Evolutionary conservation across 1,140 invertebrate genomes (phyloP), one percentile per base, ranked within the genome.

Genomic region (Trachymyrmex septentrionalis): DNA sequence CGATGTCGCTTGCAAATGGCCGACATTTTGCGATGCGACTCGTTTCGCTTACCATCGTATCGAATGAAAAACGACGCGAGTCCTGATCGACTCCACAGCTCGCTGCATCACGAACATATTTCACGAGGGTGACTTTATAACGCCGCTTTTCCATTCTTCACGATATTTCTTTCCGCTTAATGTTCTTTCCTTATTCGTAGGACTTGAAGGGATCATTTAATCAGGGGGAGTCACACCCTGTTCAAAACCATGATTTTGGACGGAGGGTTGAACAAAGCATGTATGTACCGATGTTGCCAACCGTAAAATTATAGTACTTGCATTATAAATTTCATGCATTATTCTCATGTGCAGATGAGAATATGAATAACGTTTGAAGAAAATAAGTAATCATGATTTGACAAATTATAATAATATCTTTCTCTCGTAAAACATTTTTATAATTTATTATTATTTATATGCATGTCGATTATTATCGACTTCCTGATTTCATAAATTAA

Each of bases 231-330:
- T 85, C 77, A 24, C 50, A 63, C 48, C 24, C 67, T 67, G 75
- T n/a, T 21, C 64, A 55, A 50, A 86, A 27, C 44, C 44, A 78
- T 66, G 75, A 21, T 73, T 38, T 66, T 77, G 67, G 24, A 34
- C 69, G 76, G 86, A 64, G 85, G 90, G 87, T 77, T 64, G 87
- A 87, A 84, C 66, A 69, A 84, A 73, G 87, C 72, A 61, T 67
- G 64, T 53, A 50, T 55, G 67, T 87, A 91, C 34, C 84, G 27
- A 14, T 38, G 19, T 73, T 82, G 24, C 67, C 67, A 73, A 82
- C 38, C 24, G 16, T 61, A 73, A 14, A 50, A 82, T 73, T 82
- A 82, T 59, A 4, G 5, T n/a, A 82, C 24, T 24, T 59, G 44
- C 16, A 27, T 14, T 12, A 57, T 48, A 73, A 82, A 82, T 82